Evolutionary conservation across 2,113 vertebrate genomes (phyloP).

Genomic region (Actinemys pallida): DNA sequence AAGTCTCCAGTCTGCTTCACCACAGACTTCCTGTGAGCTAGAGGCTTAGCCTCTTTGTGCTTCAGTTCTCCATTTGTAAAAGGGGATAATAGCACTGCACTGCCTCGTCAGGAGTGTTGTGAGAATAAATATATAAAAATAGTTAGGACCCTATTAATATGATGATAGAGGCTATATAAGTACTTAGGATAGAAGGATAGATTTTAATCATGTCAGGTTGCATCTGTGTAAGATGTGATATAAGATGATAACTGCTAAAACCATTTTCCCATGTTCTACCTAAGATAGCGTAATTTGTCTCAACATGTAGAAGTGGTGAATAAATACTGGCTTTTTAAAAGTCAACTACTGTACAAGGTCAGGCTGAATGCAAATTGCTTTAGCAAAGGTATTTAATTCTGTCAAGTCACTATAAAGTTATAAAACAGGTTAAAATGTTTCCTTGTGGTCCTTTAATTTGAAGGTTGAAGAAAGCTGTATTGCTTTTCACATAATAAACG

Average conservation of each 20-base stretch:
- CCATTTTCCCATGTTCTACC: no score
- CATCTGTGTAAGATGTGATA: neutral
- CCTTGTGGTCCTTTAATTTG: neutral
- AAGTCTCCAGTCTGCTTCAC: no score
- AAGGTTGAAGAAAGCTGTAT: neutral
- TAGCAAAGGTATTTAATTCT: neutral
- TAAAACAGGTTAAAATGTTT: neutral
- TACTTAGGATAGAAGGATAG: neutral
- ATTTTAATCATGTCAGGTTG: neutral
- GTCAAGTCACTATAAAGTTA: neutral
- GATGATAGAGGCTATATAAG: neutral
- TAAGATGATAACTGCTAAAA: neutral
- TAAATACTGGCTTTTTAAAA: neutral
- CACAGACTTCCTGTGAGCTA: neutral
- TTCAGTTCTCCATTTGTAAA: neutral
- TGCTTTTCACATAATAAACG: neutral
- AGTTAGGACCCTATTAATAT: neutral
- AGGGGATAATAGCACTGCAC: neutral
- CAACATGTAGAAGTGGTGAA: neutral
- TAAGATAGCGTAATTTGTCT: neutral
- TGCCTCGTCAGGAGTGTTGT: neutral
- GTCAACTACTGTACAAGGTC: neutral
- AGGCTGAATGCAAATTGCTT: neutral
- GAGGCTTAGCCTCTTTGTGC: neutral
- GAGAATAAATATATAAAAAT: neutral